Conservation (phyloP, 2,113 vertebrate species). For the Steatornis caripensis region DNA sequence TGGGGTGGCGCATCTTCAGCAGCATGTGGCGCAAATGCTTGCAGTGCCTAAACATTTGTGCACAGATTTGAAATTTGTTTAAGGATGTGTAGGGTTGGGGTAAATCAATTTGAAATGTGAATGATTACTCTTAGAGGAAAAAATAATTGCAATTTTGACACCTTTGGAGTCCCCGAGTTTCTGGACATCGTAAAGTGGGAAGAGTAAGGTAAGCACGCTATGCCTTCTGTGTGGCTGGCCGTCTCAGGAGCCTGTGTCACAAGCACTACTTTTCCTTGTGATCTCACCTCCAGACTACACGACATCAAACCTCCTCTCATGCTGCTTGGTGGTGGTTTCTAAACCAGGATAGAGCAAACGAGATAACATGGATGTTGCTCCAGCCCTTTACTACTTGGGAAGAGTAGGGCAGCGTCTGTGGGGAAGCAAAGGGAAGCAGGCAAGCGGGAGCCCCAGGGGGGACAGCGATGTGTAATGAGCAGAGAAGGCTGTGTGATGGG, state of each 20-base stretch:
- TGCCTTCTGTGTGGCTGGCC: background rate
- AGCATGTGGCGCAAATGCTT: background rate
- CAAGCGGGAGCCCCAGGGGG: background rate
- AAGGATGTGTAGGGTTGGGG: background rate
- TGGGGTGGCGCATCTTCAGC: background rate
- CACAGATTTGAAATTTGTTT: background rate
- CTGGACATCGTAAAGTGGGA: background rate
- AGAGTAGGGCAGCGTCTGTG: accelerated
- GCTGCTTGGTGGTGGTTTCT: background rate
- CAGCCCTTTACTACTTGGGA: accelerated
- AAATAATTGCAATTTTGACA: background rate
- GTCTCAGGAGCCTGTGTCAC: background rate
- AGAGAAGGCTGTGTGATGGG: background rate
- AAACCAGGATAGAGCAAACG: background rate
- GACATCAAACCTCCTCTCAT: accelerated
- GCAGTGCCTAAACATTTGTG: background rate
- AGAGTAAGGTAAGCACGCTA: background rate
- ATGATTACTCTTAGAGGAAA: background rate
- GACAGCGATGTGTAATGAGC: background rate
- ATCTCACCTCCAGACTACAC: too few relatives aligned
- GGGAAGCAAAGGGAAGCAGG: background rate
- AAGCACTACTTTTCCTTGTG: background rate
- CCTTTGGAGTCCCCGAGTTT: background rate
- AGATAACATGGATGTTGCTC: background rate
- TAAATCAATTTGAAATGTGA: background rate